Conservation (phyloP, 2,113 vertebrate genomes). For the Dicrurus megarhynchus region DNA sequence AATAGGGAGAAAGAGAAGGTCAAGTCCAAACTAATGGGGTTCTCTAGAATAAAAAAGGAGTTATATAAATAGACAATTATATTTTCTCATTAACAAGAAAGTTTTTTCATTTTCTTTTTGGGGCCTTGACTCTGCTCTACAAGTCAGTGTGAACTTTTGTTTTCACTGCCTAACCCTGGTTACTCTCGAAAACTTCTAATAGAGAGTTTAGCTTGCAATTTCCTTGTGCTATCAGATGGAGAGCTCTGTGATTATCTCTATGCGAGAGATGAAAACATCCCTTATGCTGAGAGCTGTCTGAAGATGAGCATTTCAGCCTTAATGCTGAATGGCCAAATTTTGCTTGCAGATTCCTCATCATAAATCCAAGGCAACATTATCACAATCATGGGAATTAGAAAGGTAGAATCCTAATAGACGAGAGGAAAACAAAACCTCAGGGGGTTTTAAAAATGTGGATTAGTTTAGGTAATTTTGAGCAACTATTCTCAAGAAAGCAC, state of each 20-base stretch:
- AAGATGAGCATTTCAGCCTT: not conserved
- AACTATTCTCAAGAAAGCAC: constrained; percentile 6
- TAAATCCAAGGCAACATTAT: not conserved
- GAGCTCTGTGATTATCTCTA: not conserved
- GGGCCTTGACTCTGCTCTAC: not conserved
- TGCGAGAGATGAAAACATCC: not conserved
- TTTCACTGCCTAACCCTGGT: not conserved
- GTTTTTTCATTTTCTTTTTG: not conserved
- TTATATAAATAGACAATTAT: constrained; percentile 19
- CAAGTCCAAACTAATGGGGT: constrained; percentile 4
- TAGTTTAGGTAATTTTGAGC: constrained; percentile 36
- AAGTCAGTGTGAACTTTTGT: not conserved
- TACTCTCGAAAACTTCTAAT: not conserved
- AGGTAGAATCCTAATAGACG: not conserved
- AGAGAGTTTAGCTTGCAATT: not conserved
- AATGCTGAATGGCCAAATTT: not conserved
- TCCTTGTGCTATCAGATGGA: not conserved
- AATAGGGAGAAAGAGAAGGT: constrained; percentile 24
- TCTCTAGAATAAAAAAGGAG: not conserved
- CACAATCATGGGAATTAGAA: not conserved
- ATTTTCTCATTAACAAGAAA: constrained; percentile 15
- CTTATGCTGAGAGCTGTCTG: not conserved
- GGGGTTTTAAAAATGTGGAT: not conserved
- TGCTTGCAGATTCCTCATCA: not conserved
- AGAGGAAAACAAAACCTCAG: not conserved